Evolutionary conservation across 2,113 vertebrate genomes (phyloP).

Genomic region (Plotosus lineatus): DNA sequence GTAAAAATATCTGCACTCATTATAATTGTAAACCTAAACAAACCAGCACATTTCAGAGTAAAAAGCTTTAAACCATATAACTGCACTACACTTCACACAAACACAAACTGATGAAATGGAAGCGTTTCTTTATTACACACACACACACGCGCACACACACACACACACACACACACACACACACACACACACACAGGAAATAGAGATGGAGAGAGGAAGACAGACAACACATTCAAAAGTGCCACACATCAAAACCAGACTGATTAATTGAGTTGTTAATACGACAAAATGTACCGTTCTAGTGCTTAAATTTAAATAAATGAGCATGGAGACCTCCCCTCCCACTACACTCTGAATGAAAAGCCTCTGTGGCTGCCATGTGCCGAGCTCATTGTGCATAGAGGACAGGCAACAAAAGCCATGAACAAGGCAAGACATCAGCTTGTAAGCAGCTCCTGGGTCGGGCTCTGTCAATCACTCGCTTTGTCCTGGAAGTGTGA

Average conservation of each 20-base stretch:
- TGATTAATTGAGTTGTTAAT: constrained; percentile 54
- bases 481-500: constrained; percentile 86
- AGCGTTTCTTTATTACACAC: constrained; percentile 60
- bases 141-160: no score
- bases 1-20: background rate
- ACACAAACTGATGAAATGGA: constrained; percentile 15
- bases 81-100: background rate
- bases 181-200: no score
- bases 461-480: constrained; percentile 68
- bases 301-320: constrained; percentile 72
- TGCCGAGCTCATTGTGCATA: constrained; percentile 8
- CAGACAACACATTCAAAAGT: background rate
- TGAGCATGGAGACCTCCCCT: constrained; percentile 30
- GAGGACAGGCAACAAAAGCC: constrained; percentile 42
- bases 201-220: no score
- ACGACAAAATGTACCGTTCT: constrained; percentile 65
- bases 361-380: constrained; percentile 27
- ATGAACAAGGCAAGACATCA: constrained; percentile 31
- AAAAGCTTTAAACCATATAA: background rate
- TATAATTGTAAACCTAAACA: background rate
- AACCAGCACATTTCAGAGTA: background rate
- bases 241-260: constrained; percentile 9
- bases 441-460: constrained; percentile 53
- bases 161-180: no score
- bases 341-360: constrained; percentile 12